Evolutionary conservation across 2,888 invertebrate genomes (phyloP).

Genomic region (Polyploca ridens): DNA sequence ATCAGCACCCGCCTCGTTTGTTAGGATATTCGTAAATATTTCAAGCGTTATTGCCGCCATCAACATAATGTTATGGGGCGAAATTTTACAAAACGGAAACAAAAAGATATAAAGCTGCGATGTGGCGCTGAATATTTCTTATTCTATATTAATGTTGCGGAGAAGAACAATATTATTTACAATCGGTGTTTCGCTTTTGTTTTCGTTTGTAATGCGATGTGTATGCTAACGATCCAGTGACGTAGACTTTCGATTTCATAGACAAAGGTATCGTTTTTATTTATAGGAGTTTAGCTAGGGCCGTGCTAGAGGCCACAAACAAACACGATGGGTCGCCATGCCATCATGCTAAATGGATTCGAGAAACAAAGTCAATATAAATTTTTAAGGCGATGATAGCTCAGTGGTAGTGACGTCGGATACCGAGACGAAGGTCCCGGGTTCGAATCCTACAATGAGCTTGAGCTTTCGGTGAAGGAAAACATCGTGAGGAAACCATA

Average conservation of each 20-base stretch:
- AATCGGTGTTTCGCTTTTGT: conserved; percentile 43
- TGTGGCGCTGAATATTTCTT: conserved; percentile 62
- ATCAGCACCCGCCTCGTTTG: conserved; percentile 76
- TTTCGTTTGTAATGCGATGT: conserved; percentile 19
- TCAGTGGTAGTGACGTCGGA: no score
- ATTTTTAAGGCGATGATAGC: no score
- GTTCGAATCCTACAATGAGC: no score
- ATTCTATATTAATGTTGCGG: conserved; percentile 69
- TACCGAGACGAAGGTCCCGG: no score
- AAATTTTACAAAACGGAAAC: conserved; percentile 82
- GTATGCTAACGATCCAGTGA: conserved; percentile 12
- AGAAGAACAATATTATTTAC: conserved; percentile 57
- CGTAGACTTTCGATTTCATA: conserved; percentile 12
- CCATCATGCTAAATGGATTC: no score
- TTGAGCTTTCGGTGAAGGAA: no score
- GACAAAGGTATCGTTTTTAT: background rate
- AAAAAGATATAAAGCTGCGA: conserved; percentile 74
- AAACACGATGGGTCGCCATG: no score
- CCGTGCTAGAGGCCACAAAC: no score
- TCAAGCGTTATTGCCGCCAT: conserved; percentile 81
- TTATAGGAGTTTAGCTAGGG: background rate
- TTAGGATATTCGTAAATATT: conserved; percentile 83
- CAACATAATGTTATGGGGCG: conserved; percentile 83
- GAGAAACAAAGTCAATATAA: no score
- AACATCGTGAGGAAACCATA: no score